Conservation (phyloP, 2,797 vertebrate genomes). For the Siniperca obscura region DNA sequence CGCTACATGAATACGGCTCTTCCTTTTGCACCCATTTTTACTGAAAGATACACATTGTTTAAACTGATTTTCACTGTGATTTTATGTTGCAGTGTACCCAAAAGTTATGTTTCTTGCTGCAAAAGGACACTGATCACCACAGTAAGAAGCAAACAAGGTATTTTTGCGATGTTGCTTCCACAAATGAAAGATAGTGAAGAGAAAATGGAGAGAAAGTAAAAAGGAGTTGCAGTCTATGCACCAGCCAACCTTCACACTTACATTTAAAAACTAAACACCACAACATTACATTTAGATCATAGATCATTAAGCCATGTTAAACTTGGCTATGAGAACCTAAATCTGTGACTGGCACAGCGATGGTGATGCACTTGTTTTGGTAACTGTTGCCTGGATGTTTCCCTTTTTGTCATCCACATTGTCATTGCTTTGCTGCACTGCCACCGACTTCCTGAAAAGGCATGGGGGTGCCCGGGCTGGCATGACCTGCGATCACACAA, state of each 20-base stretch:
- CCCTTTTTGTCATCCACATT: not conserved
- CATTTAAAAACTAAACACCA: not conserved
- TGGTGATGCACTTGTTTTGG: slow-evolving; percentile 13
- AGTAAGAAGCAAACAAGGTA: not conserved
- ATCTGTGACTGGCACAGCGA: slow-evolving; percentile 3
- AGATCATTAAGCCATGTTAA: not conserved
- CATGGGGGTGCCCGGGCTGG: not conserved
- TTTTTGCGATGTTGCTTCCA: not conserved
- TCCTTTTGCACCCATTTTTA: slow-evolving; percentile 4
- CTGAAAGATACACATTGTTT: not conserved
- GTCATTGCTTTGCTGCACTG: not conserved
- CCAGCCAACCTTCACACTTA: not conserved
- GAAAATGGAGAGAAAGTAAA: not conserved
- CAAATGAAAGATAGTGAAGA: not conserved
- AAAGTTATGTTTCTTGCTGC: not conserved
- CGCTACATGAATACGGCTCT: not conserved
- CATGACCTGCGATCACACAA: slow-evolving; percentile 21
- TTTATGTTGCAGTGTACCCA: not conserved
- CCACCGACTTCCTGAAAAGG: slow-evolving; percentile 27
- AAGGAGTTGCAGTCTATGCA: not conserved
- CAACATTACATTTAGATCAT: not conserved
- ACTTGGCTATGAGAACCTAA: not conserved
- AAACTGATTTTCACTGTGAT: not conserved
- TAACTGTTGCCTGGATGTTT: not conserved
- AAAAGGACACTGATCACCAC: not conserved